Evolutionary conservation across 2,113 vertebrate genomes (phyloP), one percentile per base, ranked within the genome.

Genomic region (Neoarius graeffei): DNA sequence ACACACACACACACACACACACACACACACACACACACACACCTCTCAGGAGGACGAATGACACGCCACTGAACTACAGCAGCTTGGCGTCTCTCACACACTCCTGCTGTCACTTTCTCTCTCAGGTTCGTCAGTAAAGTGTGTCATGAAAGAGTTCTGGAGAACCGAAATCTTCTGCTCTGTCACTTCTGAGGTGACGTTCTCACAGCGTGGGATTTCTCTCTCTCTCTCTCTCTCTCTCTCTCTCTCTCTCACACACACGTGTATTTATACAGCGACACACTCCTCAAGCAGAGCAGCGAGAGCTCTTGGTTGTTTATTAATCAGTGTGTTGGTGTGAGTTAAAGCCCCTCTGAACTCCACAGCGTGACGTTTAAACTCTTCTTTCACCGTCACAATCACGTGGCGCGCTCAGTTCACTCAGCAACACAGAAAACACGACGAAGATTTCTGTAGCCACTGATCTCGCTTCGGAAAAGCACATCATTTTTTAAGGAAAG

Each of bases 1-100:
- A 81, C 59, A 82, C 88, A 84, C 85, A 74, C 81, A 62, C 73
- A 67, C 81, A 64, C 54, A 67, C 87, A 81, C 85, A 62, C 73
- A 67, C 81, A 64, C 54, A 67, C 87, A 81, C 85, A 57, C 66
- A 52, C 84, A 62, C 57, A 15, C 66, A 60, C 84, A 35, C 66
- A 74, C 54, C 27, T 50, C 69, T 59, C 54, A 74, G 27, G 11
- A 60, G 19, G n/a, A 83, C 13, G 60, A 83, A 83, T 64, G 81
- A 48, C 35, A 66, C 7, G 23, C 14, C 60, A 48, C 30, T 83
- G 81, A 83, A 52, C 81, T 64, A 50, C 81, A 79, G 11, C 35
- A 30, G 74, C 50, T 23, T 7, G 20, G 60, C 3, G 42, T 66
- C 81, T 50, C 73, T 25, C 73, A 76, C 60, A 83, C 81, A 77